A percentile compares a stretch with the other conserved stretches of the same genome.
These are phyloP conservation scores for Aphodius sticticus DNA, from an alignment of 2,888 invertebrate genomes.

Conservation along the genomic window DNA sequence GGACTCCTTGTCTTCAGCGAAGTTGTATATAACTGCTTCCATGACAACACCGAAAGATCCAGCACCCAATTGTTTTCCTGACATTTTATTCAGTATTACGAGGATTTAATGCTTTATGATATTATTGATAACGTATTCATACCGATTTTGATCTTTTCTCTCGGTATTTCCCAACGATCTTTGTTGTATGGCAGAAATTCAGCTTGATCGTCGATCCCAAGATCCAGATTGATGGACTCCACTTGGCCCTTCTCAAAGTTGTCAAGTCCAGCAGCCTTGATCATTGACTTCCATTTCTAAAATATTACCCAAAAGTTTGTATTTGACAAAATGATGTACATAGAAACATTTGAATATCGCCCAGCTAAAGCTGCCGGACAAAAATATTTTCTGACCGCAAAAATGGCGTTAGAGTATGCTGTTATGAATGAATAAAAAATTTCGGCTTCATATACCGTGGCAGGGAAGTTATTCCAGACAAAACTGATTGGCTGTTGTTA, in stretches of 20 bases:
- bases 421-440: too few relatives aligned
- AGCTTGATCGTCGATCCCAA: conserved; percentile 92
- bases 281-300: conserved; percentile 68
- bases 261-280: conserved; percentile 76
- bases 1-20: conserved; percentile 68
- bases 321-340: too few relatives aligned
- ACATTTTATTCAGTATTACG: conserved; percentile 30
- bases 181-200: conserved; percentile 91
- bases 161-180: conserved; percentile 85
- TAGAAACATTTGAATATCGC: too few relatives aligned
- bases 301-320: conserved; percentile 5
- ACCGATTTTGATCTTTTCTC: conserved; percentile 84
- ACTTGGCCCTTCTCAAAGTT: conserved; percentile 83
- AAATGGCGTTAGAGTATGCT: too few relatives aligned
- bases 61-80: conserved; percentile 88
- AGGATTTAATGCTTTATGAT: too few relatives aligned
- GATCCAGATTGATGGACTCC: conserved; percentile 84
- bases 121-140: conserved; percentile 43
- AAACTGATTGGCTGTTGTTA: too few relatives aligned
- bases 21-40: conserved; percentile 84
- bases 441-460: too few relatives aligned
- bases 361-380: too few relatives aligned
- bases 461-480: too few relatives aligned
- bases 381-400: too few relatives aligned
- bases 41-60: conserved; percentile 96